Evolutionary conservation across 1,140 invertebrate genomes (phyloP).

Genomic region (Pentalonia nigronervosa): DNA sequence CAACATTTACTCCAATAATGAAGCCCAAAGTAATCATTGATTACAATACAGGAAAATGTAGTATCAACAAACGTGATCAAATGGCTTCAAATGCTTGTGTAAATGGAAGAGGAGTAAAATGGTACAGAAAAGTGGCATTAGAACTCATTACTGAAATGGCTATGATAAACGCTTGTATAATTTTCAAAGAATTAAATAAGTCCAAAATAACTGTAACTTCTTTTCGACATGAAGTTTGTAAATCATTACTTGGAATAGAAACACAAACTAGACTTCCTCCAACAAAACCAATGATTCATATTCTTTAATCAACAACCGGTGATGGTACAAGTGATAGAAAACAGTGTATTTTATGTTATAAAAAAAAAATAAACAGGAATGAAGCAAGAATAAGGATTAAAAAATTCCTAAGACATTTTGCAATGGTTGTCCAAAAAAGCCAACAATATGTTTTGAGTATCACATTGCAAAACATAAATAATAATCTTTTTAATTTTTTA

Average conservation of each 20-base stretch:
- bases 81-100: no score
- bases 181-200: neutral
- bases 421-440: conserved; percentile 13
- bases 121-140: no score
- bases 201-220: neutral
- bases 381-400: neutral
- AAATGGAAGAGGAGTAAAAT: no score
- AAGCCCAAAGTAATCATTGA: no score
- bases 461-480: neutral
- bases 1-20: no score
- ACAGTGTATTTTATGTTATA: neutral
- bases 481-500: neutral
- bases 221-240: conserved; percentile 1
- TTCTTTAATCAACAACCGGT: neutral
- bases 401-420: neutral
- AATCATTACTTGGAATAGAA: neutral
- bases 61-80: no score
- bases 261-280: no score
- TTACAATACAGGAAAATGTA: no score
- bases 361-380: neutral
- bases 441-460: neutral
- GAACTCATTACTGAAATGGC: no score
- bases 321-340: neutral
- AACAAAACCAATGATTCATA: neutral
- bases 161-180: no score